A percentile compares a stretch with the other conserved stretches of the same genome.
These are phyloP conservation scores for Reinhardtius hippoglossoides DNA, from an alignment of 2,113 vertebrate genomes.

Conservation along the genomic window DNA sequence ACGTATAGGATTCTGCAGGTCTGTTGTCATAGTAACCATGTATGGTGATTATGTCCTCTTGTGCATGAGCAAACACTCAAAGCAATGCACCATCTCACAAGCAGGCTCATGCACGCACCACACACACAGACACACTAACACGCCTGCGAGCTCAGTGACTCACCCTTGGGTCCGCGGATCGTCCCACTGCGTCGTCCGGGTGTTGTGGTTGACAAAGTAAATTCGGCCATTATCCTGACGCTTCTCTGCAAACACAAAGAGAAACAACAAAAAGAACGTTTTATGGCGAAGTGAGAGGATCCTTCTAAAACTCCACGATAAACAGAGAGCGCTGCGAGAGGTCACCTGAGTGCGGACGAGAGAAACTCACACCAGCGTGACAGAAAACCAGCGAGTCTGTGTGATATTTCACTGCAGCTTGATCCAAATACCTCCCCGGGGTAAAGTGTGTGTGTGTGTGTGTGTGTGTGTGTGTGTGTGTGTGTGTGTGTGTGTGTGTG, in stretches of 20 bases:
- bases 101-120: background rate
- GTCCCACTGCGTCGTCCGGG: conserved; percentile 97
- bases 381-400: conserved; percentile 65
- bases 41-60: background rate
- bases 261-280: fast-evolving
- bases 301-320: background rate
- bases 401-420: conserved; percentile 73
- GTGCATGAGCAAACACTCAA: conserved; percentile 22
- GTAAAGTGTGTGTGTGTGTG: conserved; percentile 30
- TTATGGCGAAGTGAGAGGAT: no score
- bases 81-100: conserved; percentile 12
- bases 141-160: conserved; percentile 58
- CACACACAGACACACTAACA: background rate
- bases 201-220: conserved; percentile 99
- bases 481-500: background rate
- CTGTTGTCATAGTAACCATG: background rate
- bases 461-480: conserved; percentile 6
- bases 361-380: conserved; percentile 32
- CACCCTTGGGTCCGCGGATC: conserved; percentile 98
- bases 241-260: conserved; percentile 86
- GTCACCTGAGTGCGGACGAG: background rate
- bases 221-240: conserved; percentile 96
- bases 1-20: background rate
- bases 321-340: no score
- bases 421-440: conserved; percentile 53